A percentile compares a stretch with the other conserved stretches of the same genome.
Conservation (phyloP, 1,140 invertebrate genomes). For the Camponotus floridanus region DNA sequence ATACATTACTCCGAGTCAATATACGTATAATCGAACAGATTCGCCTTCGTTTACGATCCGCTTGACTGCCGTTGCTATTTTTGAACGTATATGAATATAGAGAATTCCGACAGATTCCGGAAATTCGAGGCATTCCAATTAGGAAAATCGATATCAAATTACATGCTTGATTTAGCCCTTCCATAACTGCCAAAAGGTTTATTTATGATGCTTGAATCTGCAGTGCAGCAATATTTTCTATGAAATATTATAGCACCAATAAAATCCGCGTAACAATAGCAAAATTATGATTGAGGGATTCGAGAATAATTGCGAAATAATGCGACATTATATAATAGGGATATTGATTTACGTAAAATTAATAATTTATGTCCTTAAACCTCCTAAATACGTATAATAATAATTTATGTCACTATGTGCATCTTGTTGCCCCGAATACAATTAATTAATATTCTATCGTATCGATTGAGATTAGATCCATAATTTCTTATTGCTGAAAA, state of each 20-base stretch:
- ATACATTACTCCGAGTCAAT: neutral
- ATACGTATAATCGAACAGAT: neutral
- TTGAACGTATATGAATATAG: conserved; percentile 26
- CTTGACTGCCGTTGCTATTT: conserved; percentile 29
- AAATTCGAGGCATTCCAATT: conserved; percentile 58
- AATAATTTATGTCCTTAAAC: neutral
- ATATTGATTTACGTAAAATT: neutral
- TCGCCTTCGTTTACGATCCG: conserved; percentile 13
- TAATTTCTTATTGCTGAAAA: neutral
- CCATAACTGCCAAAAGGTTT: conserved; percentile 32
- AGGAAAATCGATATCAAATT: conserved; percentile 59
- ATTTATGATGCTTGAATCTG: conserved; percentile 21
- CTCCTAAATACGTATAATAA: neutral
- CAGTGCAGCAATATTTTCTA: neutral
- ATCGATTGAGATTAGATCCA: neutral
- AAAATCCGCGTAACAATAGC: neutral
- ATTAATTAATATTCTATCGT: neutral
- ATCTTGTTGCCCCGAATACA: neutral
- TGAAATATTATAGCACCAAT: neutral
- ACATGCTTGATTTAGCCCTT: conserved; percentile 38
- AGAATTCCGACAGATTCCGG: conserved; percentile 47
- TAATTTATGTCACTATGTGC: neutral
- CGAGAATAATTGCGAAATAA: neutral
- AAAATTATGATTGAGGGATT: conserved; percentile 23
- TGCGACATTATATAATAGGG: conserved; percentile 1